Conservation (phyloP, 2,888 invertebrate genomes). For the Himalopsyche japonica region DNA sequence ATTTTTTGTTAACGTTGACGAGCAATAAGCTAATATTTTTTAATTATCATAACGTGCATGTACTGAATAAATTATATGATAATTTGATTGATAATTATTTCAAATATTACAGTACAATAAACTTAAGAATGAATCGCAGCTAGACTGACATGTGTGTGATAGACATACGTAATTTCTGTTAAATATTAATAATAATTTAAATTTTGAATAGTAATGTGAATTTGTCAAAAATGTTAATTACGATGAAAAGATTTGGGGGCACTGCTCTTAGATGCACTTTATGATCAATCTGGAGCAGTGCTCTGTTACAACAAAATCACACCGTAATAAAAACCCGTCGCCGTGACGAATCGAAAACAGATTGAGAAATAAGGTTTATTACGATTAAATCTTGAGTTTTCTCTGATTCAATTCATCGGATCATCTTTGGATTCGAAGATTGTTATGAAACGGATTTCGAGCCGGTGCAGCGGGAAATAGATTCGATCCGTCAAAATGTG, state of each 20-base stretch:
- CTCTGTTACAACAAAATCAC: background rate
- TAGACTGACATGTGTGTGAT: too few species aligned
- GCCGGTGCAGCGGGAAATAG: background rate
- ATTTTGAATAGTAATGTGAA: too few species aligned
- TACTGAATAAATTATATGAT: too few species aligned
- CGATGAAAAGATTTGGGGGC: background rate
- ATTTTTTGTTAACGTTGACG: too few species aligned
- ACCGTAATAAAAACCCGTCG: background rate
- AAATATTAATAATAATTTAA: too few species aligned
- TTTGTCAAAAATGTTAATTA: too few species aligned
- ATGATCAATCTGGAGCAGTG: background rate
- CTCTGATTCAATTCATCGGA: background rate
- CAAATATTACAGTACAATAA: too few species aligned
- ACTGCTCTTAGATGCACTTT: background rate
- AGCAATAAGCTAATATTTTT: too few species aligned
- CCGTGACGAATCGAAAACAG: background rate
- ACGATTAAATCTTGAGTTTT: background rate
- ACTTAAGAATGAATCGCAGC: too few species aligned
- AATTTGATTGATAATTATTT: too few species aligned
- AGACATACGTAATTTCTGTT: too few species aligned
- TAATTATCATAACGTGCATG: too few species aligned
- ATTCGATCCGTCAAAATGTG: background rate
- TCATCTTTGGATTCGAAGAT: background rate
- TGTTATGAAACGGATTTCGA: background rate
- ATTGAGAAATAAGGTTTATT: constrained; percentile 1